phyloP scores from a whole-genome alignment of 1,140 invertebrate species.

The Brachionus angularis region DNA sequence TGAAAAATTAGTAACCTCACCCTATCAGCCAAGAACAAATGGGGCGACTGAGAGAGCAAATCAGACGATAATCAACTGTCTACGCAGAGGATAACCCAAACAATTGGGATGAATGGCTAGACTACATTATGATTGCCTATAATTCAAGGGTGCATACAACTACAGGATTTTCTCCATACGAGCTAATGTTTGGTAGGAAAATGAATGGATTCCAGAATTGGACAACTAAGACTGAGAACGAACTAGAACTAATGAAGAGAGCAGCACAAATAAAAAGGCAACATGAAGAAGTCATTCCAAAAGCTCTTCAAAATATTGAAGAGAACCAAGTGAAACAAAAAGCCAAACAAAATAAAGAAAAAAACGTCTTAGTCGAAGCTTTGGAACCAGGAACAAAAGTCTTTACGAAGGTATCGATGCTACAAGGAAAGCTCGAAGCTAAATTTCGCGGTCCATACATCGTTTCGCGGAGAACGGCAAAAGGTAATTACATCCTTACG shows the following conservation, averaged over 20 bases:
- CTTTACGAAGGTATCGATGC: neutral
- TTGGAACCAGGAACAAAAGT: conserved; percentile 21
- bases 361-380: neutral
- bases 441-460: conserved; percentile 1
- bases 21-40: conserved; percentile 28
- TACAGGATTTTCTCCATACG: conserved; percentile 6
- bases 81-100: neutral
- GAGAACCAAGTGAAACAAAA: no score
- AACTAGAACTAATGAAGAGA: no score
- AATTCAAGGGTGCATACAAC: neutral
- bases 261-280: no score
- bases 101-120: neutral
- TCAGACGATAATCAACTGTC: conserved; percentile 6
- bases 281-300: no score
- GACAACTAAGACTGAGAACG: no score
- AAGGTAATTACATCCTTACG: conserved; percentile 5
- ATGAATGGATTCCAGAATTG: no score
- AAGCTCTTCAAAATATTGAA: no score
- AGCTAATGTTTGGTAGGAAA: neutral
- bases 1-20: neutral
- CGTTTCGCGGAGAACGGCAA: neutral
- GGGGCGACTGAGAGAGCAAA: conserved; percentile 15
- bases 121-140: neutral
- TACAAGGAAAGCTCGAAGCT: neutral
- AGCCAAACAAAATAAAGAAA: neutral